Percentiles rank a stretch among this genome's conserved stretches.
These are phyloP conservation scores for Amblyjoppa proteus DNA, from an alignment of 2,888 invertebrate species.

Conservation along the genomic window DNA sequence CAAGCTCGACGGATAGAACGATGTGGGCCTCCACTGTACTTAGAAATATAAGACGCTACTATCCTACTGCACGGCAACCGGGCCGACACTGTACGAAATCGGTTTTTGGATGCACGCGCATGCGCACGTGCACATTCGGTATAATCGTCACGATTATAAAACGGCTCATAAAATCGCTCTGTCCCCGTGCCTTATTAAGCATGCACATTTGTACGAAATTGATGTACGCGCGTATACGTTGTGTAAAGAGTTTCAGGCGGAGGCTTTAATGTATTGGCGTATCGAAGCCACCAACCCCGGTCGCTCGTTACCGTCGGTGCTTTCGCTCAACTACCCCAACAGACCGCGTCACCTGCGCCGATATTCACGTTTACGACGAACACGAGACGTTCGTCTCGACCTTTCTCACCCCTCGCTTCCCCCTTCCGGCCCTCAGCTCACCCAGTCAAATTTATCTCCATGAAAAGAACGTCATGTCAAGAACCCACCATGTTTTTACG, in stretches of 20 bases:
- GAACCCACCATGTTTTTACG: not conserved
- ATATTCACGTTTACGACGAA: constrained; percentile 22
- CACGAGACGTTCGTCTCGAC: constrained; percentile 21
- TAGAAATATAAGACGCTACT: not conserved
- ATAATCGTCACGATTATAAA: constrained; percentile 2
- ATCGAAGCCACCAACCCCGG: not conserved
- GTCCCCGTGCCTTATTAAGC: constrained; percentile 1
- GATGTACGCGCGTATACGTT: not conserved
- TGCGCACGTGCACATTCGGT: not conserved
- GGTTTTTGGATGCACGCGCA: not conserved
- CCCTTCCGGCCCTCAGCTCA: not conserved
- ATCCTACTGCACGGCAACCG: not conserved
- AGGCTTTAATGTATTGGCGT: constrained; percentile 28
- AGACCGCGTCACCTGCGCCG: constrained; percentile 33
- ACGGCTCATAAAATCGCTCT: constrained; percentile 32
- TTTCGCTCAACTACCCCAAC: not conserved
- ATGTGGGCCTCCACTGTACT: not conserved
- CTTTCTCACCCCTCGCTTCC: not conserved
- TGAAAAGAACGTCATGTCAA: constrained; percentile 31
- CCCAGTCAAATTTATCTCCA: constrained; percentile 43
- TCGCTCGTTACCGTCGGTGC: constrained; percentile 8
- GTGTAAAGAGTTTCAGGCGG: not conserved
- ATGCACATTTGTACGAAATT: not conserved
- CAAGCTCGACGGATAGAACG: no score
- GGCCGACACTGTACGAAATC: not conserved